Evolutionary conservation across 2,113 vertebrate species (phyloP).

Genomic region (Leptobrachium ailaonicum): DNA sequence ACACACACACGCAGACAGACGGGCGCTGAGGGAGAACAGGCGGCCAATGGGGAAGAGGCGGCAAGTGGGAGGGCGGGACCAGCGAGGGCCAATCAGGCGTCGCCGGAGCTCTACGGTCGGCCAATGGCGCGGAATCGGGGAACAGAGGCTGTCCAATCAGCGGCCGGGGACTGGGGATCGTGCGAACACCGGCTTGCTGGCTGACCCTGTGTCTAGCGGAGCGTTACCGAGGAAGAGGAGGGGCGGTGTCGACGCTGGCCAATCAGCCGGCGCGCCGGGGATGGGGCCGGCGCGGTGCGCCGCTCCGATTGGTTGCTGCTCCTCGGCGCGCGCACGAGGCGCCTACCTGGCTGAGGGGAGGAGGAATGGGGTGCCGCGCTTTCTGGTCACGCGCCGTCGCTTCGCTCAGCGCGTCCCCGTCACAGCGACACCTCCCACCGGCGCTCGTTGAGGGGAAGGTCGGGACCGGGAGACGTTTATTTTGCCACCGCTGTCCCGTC

Average conservation of each 20-base stretch:
- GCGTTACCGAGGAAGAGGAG: background rate
- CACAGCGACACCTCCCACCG: too few species aligned
- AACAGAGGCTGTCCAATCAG: background rate
- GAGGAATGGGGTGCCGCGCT: background rate
- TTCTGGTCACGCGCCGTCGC: background rate
- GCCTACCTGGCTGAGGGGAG: slow-evolving; percentile 23
- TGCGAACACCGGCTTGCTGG: background rate
- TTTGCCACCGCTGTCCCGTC: background rate
- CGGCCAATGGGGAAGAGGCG: slow-evolving; percentile 7
- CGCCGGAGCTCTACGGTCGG: too few species aligned
- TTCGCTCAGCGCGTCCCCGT: background rate
- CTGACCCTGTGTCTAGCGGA: slow-evolving; percentile 21
- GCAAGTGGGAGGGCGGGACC: background rate
- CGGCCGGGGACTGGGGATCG: background rate
- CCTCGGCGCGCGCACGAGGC: background rate
- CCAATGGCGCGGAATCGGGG: background rate
- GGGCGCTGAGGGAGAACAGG: background rate
- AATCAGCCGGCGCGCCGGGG: background rate
- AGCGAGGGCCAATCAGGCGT: background rate
- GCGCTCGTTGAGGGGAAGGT: too few species aligned
- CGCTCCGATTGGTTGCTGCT: background rate
- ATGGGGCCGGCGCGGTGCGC: background rate
- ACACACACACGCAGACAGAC: background rate
- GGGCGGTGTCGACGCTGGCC: background rate
- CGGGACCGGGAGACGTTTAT: too few species aligned